Conservation (phyloP, 2,888 invertebrate genomes). For the Parnassius apollo region DNA sequence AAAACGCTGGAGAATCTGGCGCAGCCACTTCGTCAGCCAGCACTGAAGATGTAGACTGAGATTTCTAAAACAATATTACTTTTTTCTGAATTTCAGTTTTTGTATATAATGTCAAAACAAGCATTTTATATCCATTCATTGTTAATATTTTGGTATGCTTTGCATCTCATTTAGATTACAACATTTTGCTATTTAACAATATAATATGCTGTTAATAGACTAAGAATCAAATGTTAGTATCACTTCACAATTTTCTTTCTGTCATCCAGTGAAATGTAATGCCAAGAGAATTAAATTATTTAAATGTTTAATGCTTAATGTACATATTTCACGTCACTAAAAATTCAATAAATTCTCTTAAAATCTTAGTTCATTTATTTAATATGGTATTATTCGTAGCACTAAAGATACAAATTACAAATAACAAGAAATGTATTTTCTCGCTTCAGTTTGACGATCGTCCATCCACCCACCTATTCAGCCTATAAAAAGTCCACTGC, state of each 20-base stretch:
- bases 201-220: not conserved
- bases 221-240: constrained; percentile 13
- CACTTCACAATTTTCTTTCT: not conserved
- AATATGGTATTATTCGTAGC: not conserved
- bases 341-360: constrained; percentile 22
- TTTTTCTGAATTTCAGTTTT: constrained; percentile 1
- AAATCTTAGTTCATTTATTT: not conserved
- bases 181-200: constrained; percentile 2
- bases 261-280: constrained; percentile 3
- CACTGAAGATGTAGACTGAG: constrained; percentile 66
- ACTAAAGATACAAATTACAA: no score
- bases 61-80: constrained; percentile 20
- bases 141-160: not conserved
- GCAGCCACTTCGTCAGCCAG: constrained; percentile 36
- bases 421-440: no score
- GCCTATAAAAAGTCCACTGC: no score
- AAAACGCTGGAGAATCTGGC: constrained; percentile 42
- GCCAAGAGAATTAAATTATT: constrained; percentile 18
- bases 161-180: constrained; percentile 5
- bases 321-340: constrained; percentile 10
- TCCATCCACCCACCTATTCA: no score
- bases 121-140: constrained; percentile 7
- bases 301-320: constrained; percentile 8
- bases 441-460: no score
- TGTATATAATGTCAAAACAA: constrained; percentile 23